Evolutionary conservation across 1,140 invertebrate genomes (phyloP), one percentile per base, ranked within the genome.

Genomic region (Luehdorfia chinensis): DNA sequence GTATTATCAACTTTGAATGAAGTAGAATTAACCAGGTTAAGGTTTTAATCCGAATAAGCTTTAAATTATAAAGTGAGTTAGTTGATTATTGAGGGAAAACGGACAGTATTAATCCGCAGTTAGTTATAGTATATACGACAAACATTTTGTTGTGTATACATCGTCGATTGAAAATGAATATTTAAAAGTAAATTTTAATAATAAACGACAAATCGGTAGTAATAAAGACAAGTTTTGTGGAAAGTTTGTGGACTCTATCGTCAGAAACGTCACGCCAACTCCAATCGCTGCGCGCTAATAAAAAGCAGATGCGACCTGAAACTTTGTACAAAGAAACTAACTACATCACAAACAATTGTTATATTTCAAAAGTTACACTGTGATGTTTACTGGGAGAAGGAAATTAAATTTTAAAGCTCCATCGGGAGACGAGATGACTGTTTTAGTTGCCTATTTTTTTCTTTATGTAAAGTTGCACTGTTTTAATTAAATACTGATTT

Each of bases 191-290:
- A n/a, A n/a, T n/a, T n/a, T n/a, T 41, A 41, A 41, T 41, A 33
- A 32, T 19, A 27, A 43, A 41, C 30, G 32, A 21, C 18, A 50
- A 33, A 50, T 50, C 47, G 47, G 47, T 37, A 30, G 47, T 28
- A 50, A 50, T 50, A 50, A 50, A 50, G 30, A 27, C 28, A 23
- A 43, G 30, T 39, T 43, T 47, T 47, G 23, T 47, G 2, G 15
- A 36, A 27, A 37, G n/a, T 37, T 43, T 43, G 39, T 43, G 37
- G 47, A 50, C 47, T 50, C 39, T 31, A 50, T 50, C 30, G 37
- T n/a, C 21, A 12, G 39, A 30, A 19, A 43, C 16, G 39, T 43
- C 39, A 30, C 39, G 13, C 13, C 23, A 27, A 27, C 37, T 41
- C 37, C 37, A 41, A 41, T 41, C 37, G 37, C 23, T 25, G 19